These are phyloP conservation scores for Phyllopteryx taeniolatus DNA, from an alignment of 2,113 vertebrate genomes.

Conservation along the genomic window DNA sequence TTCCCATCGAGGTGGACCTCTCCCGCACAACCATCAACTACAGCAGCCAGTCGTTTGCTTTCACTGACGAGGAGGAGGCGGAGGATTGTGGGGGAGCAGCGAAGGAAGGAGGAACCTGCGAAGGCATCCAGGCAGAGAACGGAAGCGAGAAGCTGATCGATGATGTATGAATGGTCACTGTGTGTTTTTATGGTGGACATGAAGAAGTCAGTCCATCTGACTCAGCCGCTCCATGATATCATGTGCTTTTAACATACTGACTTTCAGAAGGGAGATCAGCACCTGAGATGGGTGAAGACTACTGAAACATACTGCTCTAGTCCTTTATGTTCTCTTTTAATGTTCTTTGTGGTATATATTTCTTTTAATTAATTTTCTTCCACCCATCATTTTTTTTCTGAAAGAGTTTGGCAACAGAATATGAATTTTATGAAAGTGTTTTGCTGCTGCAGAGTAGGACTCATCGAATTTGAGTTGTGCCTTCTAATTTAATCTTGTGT, in stretches of 20 bases:
- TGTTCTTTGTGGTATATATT: background rate
- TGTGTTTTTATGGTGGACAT: background rate
- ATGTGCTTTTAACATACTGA: background rate
- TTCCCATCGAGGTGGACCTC: constrained; percentile 97
- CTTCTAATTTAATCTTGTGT: constrained; percentile 29
- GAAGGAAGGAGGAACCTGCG: constrained; percentile 31
- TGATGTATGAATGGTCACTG: constrained; percentile 67
- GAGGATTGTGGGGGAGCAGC: constrained; percentile 59
- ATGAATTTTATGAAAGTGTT: background rate
- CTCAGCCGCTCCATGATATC: constrained; percentile 2
- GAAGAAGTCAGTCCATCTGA: background rate
- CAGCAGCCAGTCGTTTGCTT: constrained; percentile 76
- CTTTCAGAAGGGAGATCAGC: constrained; percentile 1
- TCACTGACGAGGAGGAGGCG: constrained; percentile 79
- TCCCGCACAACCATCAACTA: constrained; percentile 92
- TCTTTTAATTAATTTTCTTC: background rate
- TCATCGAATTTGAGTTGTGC: constrained; percentile 40
- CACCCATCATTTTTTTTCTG: background rate
- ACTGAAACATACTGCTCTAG: constrained; percentile 21
- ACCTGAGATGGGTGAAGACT: constrained; percentile 15
- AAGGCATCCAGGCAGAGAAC: constrained; percentile 67
- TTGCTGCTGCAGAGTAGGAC: constrained; percentile 8
- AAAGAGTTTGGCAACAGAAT: constrained; percentile 7
- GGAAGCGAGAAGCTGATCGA: constrained; percentile 85
- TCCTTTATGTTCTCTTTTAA: background rate